Evolutionary conservation across 2,888 invertebrate genomes (phyloP).

Genomic region (Cantharis nigra): DNA sequence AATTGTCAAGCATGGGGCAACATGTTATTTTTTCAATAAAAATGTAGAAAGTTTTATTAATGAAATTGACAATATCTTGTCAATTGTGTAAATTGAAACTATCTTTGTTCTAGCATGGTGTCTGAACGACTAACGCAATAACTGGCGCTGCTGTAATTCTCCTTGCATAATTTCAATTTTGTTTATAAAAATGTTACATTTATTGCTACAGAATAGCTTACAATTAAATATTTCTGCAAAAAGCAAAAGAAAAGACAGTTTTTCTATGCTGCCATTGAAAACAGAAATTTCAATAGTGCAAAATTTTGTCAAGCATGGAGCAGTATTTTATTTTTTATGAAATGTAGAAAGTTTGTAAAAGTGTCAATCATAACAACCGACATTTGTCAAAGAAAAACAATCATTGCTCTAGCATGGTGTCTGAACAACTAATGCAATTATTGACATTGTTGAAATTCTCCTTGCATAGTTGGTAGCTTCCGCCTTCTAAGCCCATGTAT

Average conservation of each 20-base stretch:
- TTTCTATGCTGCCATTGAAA: background rate
- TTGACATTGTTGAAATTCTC: constrained; percentile 34
- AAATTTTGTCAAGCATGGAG: background rate
- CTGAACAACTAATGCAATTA: constrained; percentile 32
- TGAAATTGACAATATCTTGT: no score
- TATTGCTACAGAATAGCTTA: background rate
- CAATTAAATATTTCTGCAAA: background rate
- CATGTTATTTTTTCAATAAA: background rate
- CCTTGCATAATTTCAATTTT: constrained; percentile 23
- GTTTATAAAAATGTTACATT: no score
- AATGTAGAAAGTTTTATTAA: background rate
- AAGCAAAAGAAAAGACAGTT: background rate
- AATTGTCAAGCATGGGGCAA: background rate
- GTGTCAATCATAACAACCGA: background rate
- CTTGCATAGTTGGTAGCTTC: constrained; percentile 17
- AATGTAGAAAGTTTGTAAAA: background rate
- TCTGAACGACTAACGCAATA: constrained; percentile 33
- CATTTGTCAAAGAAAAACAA: background rate
- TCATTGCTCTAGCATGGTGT: constrained; percentile 34
- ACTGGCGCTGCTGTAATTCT: constrained; percentile 32
- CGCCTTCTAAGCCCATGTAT: no score
- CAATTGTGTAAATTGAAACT: background rate
- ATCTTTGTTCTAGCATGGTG: constrained; percentile 33
- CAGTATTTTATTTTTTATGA: background rate
- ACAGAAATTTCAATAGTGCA: background rate